Percentiles rank a stretch among this genome's conserved stretches.
Evolutionary conservation across 2,797 vertebrate species (phyloP).

Genomic region (Chelon auratus): DNA sequence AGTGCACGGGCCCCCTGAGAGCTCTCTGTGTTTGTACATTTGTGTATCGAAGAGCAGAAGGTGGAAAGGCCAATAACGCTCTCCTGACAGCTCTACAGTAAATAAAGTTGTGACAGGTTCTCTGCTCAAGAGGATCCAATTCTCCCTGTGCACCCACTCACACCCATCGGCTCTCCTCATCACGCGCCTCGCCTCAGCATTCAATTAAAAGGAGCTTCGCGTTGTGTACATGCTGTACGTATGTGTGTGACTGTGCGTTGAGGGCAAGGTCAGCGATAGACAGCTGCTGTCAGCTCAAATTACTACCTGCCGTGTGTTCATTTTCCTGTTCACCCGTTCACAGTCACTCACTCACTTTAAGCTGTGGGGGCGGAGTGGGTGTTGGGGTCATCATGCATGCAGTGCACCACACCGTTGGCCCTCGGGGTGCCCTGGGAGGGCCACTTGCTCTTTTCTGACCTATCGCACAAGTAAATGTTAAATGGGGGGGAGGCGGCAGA

Average conservation of each 20-base stretch:
- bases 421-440: conserved; percentile 75
- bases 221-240: conserved; percentile 17
- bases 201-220: conserved; percentile 58
- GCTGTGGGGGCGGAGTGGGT: neutral
- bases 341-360: conserved; percentile 33
- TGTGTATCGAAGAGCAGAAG: conserved; percentile 36
- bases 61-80: conserved; percentile 27
- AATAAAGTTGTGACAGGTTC: conserved; percentile 63
- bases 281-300: conserved; percentile 49
- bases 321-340: conserved; percentile 36
- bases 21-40: conserved; percentile 32
- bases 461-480: conserved; percentile 85
- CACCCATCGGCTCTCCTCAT: conserved; percentile 43
- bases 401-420: conserved; percentile 59
- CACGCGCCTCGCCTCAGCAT: conserved; percentile 31
- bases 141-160: conserved; percentile 17
- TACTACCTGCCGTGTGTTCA: conserved; percentile 43
- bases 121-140: conserved; percentile 37
- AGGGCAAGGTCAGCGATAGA: conserved; percentile 61
- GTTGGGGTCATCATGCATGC: conserved; percentile 74
- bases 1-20: conserved; percentile 14
- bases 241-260: conserved; percentile 44
- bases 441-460: conserved; percentile 86
- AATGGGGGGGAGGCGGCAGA: conserved; percentile 63
- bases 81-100: conserved; percentile 53